Evolutionary conservation across 2,797 vertebrate genomes (phyloP), one percentile per base, ranked within the genome.

Genomic region (Lepidocolaptes lacrymiger): DNA sequence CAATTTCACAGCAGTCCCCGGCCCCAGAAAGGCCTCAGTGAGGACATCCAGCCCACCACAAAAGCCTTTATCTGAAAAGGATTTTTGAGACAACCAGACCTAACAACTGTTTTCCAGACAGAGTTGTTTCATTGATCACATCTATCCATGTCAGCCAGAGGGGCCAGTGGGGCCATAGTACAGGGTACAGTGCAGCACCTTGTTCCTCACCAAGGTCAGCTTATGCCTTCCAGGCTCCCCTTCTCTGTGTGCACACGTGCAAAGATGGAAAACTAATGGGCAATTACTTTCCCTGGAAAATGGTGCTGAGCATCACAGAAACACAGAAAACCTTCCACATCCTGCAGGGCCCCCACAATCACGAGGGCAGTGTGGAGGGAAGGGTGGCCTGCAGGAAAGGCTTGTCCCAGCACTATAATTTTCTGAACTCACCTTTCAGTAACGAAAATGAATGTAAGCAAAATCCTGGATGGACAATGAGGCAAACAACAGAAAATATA

Each of bases 271-370:
- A 87, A 69, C 26, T 37, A 85, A 69, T 14, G 28, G 34, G 10
- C 32, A 74, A 36, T 28, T 39, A 6, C 19, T 68, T 59, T 61
- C 64, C 52, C 61, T 68, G 61, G 66, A 48, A 68, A 89, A 54
- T 2, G 14, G 9, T 77, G 68, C 54, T 56, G 27, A 85, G 24
- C 32, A 56, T 75, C 52, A 36, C 49, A 67, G 79, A 89, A 74
- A 15, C 3, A 1, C 51, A 77, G 81, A 49, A 49, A 74, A 12
- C 16, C 26, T 79, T 74, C n/a, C 54, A 61, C 44, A 41, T 20
- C 28, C 68, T 0, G 0, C 41, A 80, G 74, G 46, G 13, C 11
- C 22, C 17, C 27, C 30, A 39, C 0, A 1, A 0, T 5, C 85
- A 32, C 1, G 4, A 55, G 43, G 17, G 4, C 0, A 2, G 3